Conservation (phyloP, 1,140 invertebrate species). For the Brachionus rubens region DNA sequence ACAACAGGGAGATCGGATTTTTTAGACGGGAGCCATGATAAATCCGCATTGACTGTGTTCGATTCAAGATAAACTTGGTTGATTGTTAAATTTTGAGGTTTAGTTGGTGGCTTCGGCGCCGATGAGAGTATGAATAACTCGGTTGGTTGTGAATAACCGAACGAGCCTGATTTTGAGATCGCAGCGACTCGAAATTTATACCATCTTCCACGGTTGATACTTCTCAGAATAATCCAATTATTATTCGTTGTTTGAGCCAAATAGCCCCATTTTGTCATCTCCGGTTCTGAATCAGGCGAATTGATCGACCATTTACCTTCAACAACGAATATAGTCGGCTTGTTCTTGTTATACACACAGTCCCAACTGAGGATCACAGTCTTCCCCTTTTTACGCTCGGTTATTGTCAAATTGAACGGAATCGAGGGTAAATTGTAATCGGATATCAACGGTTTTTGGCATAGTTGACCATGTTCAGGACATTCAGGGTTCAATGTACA, state of each 20-base stretch:
- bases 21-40: slow-evolving; percentile 4
- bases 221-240: slow-evolving; percentile 25
- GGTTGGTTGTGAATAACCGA: slow-evolving; percentile 12
- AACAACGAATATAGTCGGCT: slow-evolving; percentile 35
- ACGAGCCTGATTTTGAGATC: slow-evolving; percentile 5
- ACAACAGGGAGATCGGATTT: slow-evolving; percentile 19
- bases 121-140: slow-evolving; percentile 27
- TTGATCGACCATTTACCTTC: slow-evolving; percentile 31
- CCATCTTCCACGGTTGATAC: slow-evolving; percentile 24
- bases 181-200: slow-evolving; percentile 42
- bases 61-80: not conserved
- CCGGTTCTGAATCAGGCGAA: not conserved
- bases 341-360: not conserved
- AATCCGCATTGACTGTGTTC: not conserved
- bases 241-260: slow-evolving; percentile 12
- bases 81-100: slow-evolving; percentile 39
- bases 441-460: not conserved
- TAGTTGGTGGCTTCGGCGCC: slow-evolving; percentile 12
- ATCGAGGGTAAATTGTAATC: not conserved
- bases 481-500: not conserved
- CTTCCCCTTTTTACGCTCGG: slow-evolving; percentile 18
- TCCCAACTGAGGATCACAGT: slow-evolving; percentile 36
- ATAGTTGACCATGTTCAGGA: slow-evolving; percentile 1
- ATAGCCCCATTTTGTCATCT: slow-evolving; percentile 47
- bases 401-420: slow-evolving; percentile 24